phyloP scores from a whole-genome alignment of 2,797 vertebrate species.

The Pseudopleuronectes americanus region DNA sequence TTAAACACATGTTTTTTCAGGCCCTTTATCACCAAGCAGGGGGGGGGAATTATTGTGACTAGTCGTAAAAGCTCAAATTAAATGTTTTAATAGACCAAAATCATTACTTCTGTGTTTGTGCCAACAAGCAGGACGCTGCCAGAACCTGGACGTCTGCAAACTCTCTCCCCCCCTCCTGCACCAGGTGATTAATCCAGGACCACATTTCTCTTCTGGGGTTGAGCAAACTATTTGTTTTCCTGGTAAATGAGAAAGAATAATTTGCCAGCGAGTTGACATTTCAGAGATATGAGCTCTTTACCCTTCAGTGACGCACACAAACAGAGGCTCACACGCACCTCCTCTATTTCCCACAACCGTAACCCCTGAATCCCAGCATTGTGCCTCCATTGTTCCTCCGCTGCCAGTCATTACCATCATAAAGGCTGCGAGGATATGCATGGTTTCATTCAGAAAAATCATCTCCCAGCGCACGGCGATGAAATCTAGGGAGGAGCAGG shows the following conservation, averaged over 20 bases:
- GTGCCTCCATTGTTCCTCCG: slow-evolving; percentile 83
- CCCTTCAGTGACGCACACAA: slow-evolving; percentile 33
- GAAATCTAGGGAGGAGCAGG: slow-evolving; percentile 81
- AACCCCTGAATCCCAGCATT: slow-evolving; percentile 81
- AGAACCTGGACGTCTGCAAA: neutral
- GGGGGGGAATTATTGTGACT: neutral
- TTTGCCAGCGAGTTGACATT: slow-evolving; percentile 13
- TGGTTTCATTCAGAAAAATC: slow-evolving; percentile 93
- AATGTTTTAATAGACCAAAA: neutral
- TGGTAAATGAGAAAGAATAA: no score
- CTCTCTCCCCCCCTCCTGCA: neutral
- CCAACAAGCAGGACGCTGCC: neutral
- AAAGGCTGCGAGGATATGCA: slow-evolving; percentile 88
- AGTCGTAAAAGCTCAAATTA: neutral
- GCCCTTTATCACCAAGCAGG: no score
- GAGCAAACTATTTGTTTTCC: neutral
- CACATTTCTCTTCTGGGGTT: neutral
- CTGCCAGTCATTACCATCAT: slow-evolving; percentile 88
- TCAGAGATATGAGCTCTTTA: slow-evolving; percentile 30
- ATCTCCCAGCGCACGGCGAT: slow-evolving; percentile 88
- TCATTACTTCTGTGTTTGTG: neutral
- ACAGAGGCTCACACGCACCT: slow-evolving; percentile 53
- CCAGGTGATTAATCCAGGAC: neutral
- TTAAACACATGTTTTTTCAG: no score
- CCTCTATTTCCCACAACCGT: slow-evolving; percentile 75